phyloP scores from a whole-genome alignment of 1,140 invertebrate species.

The Caenorhabditis tropicalis region DNA sequence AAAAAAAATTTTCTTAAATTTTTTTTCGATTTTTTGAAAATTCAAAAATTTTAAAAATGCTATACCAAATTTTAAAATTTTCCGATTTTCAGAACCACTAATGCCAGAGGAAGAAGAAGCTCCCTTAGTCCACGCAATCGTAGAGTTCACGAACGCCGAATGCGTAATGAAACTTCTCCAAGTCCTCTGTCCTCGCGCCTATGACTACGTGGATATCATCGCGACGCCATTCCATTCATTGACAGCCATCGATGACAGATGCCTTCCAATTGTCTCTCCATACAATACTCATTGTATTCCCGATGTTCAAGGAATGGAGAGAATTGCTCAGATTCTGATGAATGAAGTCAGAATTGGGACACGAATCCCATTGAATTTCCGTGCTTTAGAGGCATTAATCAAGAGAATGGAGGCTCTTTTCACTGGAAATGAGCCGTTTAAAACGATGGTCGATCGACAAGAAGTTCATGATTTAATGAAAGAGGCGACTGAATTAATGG shows the following conservation, averaged over 20 bases:
- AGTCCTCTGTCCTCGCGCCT: background rate
- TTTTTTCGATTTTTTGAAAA: too few relatives aligned
- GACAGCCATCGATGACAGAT: background rate
- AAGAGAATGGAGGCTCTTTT: background rate
- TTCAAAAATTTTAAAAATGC: too few relatives aligned
- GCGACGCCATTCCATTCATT: background rate
- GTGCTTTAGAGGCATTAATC: background rate
- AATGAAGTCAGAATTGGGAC: background rate
- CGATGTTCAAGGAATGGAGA: background rate
- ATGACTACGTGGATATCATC: background rate
- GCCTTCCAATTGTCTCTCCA: background rate
- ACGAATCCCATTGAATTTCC: background rate
- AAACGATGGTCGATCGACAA: background rate
- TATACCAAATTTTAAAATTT: background rate
- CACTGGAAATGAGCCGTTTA: background rate
- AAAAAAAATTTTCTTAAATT: too few relatives aligned
- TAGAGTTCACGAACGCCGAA: background rate
- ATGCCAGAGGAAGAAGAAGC: background rate
- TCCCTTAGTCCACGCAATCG: background rate
- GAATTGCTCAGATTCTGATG: background rate
- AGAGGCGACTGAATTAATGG: conserved; percentile 30
- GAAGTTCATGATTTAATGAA: background rate
- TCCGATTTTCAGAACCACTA: background rate
- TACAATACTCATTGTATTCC: conserved; percentile 27
- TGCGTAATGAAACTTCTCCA: background rate